Base-by-base conservation (phyloP, 2,797 vertebrate species). In the Darevskia nairensis region DNA sequence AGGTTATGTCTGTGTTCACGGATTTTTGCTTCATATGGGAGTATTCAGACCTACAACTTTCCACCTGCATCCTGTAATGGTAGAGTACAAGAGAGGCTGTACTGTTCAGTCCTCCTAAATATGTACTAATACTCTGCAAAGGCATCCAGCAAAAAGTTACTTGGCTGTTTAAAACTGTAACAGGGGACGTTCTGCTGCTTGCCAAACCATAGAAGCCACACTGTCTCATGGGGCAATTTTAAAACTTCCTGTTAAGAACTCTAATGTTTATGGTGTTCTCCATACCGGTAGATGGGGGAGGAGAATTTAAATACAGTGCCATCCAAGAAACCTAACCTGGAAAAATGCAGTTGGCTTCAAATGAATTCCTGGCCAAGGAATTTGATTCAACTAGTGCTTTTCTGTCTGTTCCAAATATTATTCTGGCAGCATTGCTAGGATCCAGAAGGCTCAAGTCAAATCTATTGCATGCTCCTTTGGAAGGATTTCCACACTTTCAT, bases 241-340 rank as follows among this genome's bases (percentile, higher is more conserved):
- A 50, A 69, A 55, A 80, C 85, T n/a, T 80, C 85, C 77, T 39
- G 25, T 25, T 6, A 59, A n/a, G 39, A 71, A 77, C 27, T 39
- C 64, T 32, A 55, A 35, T 19, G 46, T 79, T 76, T 23, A 13
- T 21, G 2, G 29, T 23, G 41, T 25, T 50, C 76, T 8, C 77
- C 61, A 55, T 5, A 35, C 35, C 35, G 35, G 35, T 35, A 35
- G n/a, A 50, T n/a, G 32, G 50, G 85, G 85, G 69, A 21, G 50
- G 25, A 72, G 77, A n/a, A 46, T 27, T 69, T 39, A 23, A 75
- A 27, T 11, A 11, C 29, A 25, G 10, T 3, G 19, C 79, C 55
- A 11, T 64, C 72, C 72, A 88, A 82, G 41, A 82, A 27, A 68
- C 29, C 72, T 68, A 50, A 19, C 69, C 68, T 82, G 74, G 80